Base-by-base conservation (phyloP, 2,888 invertebrate genomes). In the Chironomus tentans region DNA sequence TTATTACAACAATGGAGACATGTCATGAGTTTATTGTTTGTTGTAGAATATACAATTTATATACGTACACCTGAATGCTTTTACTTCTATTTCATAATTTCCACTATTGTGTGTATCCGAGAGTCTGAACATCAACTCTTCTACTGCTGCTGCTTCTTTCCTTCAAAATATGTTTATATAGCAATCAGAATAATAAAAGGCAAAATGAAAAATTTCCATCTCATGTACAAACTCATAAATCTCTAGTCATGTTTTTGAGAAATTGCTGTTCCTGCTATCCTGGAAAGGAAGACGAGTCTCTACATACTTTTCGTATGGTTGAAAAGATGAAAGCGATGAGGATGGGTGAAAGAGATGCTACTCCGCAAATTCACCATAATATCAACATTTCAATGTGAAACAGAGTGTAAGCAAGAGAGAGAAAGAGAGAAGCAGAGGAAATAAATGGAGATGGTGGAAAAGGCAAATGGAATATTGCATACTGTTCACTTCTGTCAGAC, bases 181-280 rank as follows among this genome's bases (percentile, higher is more conserved):
- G 65, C 65, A 65, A 65, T 24, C 24, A 61, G 10, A 62, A 28
- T 68, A 74, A 21, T 68, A 65, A 74, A 46, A 62, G 68, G 62
- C 18, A 74, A 68, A 47, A 74, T 74, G 74, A 74, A 28, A 74
- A 24, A 68, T 74, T 74, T 68, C 48, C 65, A 61, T 73, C 68
- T 68, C 68, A 38, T 15, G 68, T 62, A 24, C 72, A 46, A 73
- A 68, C 46, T 61, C 74, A 74, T 74, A 74, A 74, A 74, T 74
- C 65, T 68, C 68, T 18, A 74, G 74, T 74, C 74, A 74, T 62
- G 71, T 73, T 74, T 56, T 74, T 74, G 74, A 68, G 74, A 74
- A 74, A 74, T 74, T 74, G 74, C 68, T 74, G 68, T 74, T 65
- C 38, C 62, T 61, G 71, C 18, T 24, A 38, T 38, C 38, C 38